phyloP scores from a whole-genome alignment of 2,797 vertebrate genomes.

The Sebastolobus alascanus region DNA sequence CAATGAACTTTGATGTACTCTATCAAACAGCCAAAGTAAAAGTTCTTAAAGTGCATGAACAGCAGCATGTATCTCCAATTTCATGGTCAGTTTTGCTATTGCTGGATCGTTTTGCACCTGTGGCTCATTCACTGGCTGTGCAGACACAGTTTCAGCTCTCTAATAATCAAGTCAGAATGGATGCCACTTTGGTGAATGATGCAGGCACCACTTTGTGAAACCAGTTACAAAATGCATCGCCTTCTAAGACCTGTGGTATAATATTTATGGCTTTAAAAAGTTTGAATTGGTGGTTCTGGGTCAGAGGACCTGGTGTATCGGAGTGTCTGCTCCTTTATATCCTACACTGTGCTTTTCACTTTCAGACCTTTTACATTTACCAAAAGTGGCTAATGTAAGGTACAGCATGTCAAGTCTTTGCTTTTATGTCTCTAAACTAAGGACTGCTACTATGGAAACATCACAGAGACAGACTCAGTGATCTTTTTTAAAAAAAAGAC shows the following conservation, averaged over 20 bases:
- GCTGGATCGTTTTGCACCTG: not conserved
- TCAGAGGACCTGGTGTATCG: constrained; percentile 14
- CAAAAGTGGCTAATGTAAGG: constrained; percentile 7
- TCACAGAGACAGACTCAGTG: not conserved
- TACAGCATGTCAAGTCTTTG: not conserved
- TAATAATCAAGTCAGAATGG: constrained; percentile 15
- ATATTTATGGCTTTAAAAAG: constrained; percentile 22
- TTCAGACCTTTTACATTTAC: constrained; percentile 14
- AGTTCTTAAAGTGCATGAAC: not conserved
- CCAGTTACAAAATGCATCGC: not conserved
- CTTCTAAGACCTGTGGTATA: not conserved
- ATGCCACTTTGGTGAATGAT: not conserved
- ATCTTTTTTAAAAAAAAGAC: not conserved
- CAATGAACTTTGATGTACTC: not conserved
- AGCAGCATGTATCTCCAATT: not conserved
- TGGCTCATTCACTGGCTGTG: not conserved
- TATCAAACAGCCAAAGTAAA: not conserved
- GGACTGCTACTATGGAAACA: not conserved
- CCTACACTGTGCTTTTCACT: not conserved
- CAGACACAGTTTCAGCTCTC: not conserved
- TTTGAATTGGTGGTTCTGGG: constrained; percentile 29
- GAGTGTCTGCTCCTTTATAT: constrained; percentile 25
- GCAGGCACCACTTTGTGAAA: constrained; percentile 11
- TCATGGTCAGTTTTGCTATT: not conserved
- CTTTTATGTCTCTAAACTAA: constrained; percentile 9